These are phyloP conservation scores for Lophochroa leadbeateri DNA, from an alignment of 2,113 vertebrate genomes.

Conservation along the genomic window DNA sequence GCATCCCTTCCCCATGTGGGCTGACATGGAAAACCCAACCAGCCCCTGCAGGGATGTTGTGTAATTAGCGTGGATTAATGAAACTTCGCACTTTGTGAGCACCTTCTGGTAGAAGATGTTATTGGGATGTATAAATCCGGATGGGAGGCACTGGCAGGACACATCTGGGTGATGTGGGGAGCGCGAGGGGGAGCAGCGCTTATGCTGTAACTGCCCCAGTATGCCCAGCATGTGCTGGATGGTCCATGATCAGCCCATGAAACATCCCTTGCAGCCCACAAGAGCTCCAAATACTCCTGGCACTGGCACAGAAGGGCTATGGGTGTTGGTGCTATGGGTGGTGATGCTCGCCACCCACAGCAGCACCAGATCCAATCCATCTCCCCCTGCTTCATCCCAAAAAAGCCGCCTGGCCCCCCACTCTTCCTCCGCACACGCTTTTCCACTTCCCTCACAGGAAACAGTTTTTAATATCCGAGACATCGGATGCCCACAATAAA, in stretches of 20 bases:
- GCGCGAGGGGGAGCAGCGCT: accelerated
- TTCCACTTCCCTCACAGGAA: background rate
- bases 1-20: accelerated
- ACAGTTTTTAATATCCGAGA: background rate
- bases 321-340: accelerated
- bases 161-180: background rate
- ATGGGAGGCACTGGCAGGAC: background rate
- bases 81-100: background rate
- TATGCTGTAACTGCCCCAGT: background rate
- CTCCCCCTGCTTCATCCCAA: background rate
- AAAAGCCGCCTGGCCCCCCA: accelerated
- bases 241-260: background rate
- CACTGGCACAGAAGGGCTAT: accelerated
- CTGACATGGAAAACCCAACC: background rate
- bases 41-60: background rate
- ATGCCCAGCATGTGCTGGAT: background rate
- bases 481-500: background rate
- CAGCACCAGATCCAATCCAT: background rate
- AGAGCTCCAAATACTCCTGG: background rate
- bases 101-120: background rate
- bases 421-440: background rate
- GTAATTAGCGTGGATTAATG: background rate
- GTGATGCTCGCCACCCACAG: background rate
- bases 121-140: accelerated
- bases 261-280: background rate